Evolutionary conservation across 2,113 vertebrate genomes (phyloP), one percentile per base, ranked within the genome.

Genomic region (Siniperca chuatsi): DNA sequence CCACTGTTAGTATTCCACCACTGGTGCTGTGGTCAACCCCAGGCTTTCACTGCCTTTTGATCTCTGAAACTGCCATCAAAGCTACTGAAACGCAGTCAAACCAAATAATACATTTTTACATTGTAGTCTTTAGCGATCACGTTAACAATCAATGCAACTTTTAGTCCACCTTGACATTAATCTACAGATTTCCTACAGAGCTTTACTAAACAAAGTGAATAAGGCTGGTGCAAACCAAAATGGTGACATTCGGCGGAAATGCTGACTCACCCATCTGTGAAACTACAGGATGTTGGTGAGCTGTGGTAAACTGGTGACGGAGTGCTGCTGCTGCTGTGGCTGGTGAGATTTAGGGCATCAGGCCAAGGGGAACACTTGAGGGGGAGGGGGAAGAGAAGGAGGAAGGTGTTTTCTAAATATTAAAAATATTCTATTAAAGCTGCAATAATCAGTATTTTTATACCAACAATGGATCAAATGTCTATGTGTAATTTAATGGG

Each of bases 311-410:
- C 96, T 8, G 97, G 97, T 81, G 97, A 98, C 0, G 97, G 96
- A 79, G 95, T 93, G 67, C 89, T 97, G 85, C 95, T 97, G 69
- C 78, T 89, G 92, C 95, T 97, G 85, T 80, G 73, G 74, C 4
- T 79, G 23, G 58, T 71, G 86, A 97, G 91, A 92, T 95, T 97
- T 23, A 97, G 92, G 65, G 94, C 82, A 35, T 99, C 97, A 0
- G 98, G 98, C 98, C 98, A 99, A 0, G 97, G 97, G 12, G 97
- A 98, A 65, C 98, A 98, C 98, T 93, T 96, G 2, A 65, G 7
- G 20, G 2, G 67, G 13, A 82, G 12, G 29, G 1, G 13, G 1
- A 76, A 60, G 33, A 58, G 8, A 58, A 52, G 11, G 33, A 33
- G 3, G 12, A 50, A 16, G 72, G 13, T 3, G 2, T 61, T 61